Evolutionary conservation across 2,888 invertebrate species (phyloP).

Genomic region (Amiota communis): DNA sequence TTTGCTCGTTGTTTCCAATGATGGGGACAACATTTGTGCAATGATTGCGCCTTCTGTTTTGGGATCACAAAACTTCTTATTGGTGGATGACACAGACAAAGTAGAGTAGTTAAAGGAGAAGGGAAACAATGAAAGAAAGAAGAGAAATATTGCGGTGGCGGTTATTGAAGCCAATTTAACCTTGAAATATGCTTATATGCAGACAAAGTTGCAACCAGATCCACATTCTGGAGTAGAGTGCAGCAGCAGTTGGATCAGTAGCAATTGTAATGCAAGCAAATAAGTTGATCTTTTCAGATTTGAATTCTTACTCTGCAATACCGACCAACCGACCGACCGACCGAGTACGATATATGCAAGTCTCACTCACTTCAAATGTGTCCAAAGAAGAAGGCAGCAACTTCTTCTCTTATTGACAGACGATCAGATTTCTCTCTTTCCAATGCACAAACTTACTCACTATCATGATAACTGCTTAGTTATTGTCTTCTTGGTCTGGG

Average conservation of each 20-base stretch:
- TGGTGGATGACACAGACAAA: neutral
- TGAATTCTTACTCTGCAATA: too few relatives aligned
- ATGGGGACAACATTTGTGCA: constrained; percentile 45
- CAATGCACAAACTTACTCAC: too few relatives aligned
- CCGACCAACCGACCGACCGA: too few relatives aligned
- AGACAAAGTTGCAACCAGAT: too few relatives aligned
- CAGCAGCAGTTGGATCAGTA: constrained; percentile 1
- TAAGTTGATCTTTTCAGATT: too few relatives aligned
- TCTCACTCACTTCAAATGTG: too few relatives aligned
- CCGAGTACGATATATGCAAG: too few relatives aligned
- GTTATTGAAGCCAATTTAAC: constrained; percentile 54
- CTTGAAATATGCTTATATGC: constrained; percentile 47
- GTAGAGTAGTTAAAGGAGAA: neutral
- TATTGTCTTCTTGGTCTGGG: neutral
- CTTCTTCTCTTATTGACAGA: constrained; percentile 10
- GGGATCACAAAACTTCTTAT: neutral
- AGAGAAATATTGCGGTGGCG: constrained; percentile 43
- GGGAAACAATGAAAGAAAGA: neutral
- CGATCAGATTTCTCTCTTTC: neutral
- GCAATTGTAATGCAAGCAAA: neutral
- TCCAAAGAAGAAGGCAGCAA: neutral
- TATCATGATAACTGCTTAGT: neutral
- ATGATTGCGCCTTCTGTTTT: constrained; percentile 42
- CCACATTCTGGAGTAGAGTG: too few relatives aligned
- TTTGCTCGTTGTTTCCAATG: constrained; percentile 38